A percentile compares a stretch with the other conserved stretches of the same genome.
phyloP scores from a whole-genome alignment of 1,140 invertebrate genomes.

The Dendroctonus ponderosae region DNA sequence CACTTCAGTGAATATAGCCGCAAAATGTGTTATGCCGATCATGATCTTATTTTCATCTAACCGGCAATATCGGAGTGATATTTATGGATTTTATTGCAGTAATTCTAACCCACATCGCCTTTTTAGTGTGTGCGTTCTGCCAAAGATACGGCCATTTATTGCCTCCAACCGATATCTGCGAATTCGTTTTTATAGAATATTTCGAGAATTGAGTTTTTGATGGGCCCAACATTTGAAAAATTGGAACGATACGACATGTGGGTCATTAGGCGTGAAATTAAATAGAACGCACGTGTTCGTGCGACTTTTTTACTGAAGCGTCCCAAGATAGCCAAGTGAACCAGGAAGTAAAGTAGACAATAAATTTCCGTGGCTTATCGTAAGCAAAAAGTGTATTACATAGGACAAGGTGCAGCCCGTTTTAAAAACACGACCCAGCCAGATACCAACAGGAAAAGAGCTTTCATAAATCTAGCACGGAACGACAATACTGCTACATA shows the following conservation, averaged over 20 bases:
- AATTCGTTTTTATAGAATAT: not conserved
- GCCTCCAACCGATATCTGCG: not conserved
- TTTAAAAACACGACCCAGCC: slow-evolving; percentile 6
- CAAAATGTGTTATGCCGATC: slow-evolving; percentile 2
- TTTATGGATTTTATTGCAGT: slow-evolving; percentile 20
- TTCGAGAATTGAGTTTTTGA: not conserved
- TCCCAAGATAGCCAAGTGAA: too few relatives aligned
- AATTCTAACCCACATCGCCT: slow-evolving; percentile 9
- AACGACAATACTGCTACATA: slow-evolving; percentile 4
- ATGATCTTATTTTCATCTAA: slow-evolving; percentile 18
- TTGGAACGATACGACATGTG: too few relatives aligned
- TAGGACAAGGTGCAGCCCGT: slow-evolving; percentile 3
- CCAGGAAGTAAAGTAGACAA: too few relatives aligned
- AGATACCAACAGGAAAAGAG: slow-evolving; percentile 6
- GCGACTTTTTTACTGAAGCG: too few relatives aligned
- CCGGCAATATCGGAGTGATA: slow-evolving; percentile 10
- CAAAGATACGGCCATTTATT: slow-evolving; percentile 5
- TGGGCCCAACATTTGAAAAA: not conserved
- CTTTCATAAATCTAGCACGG: slow-evolving; percentile 8
- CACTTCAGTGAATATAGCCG: too few relatives aligned
- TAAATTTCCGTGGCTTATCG: not conserved
- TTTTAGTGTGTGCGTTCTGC: slow-evolving; percentile 11
- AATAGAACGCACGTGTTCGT: too few relatives aligned
- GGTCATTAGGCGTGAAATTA: too few relatives aligned
- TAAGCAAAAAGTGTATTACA: slow-evolving; percentile 1